These are phyloP conservation scores for Pristionchus japonicus DNA, from an alignment of 2,888 invertebrate species.

Conservation along the genomic window DNA sequence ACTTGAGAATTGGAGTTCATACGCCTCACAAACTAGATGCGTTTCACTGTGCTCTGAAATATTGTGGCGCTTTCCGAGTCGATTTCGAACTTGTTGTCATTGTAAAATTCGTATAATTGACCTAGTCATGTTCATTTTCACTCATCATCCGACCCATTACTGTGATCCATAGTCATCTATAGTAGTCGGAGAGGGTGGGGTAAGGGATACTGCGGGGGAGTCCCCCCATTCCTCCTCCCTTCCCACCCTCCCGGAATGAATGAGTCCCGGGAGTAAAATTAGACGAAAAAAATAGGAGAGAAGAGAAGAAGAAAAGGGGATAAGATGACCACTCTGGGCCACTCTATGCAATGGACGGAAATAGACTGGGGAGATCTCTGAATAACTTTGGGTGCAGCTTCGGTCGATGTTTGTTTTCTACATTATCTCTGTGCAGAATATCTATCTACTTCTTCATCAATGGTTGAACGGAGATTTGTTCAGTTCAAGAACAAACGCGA, in stretches of 20 bases:
- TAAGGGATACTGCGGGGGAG: not conserved
- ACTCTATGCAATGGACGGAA: not conserved
- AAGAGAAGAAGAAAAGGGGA: not conserved
- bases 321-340: constrained; percentile 18
- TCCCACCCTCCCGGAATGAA: not conserved
- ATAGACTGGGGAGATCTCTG: not conserved
- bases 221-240: not conserved
- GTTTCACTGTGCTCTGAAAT: not conserved
- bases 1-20: too few species aligned
- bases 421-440: too few species aligned
- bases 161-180: not conserved
- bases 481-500: too few species aligned
- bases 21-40: too few species aligned
- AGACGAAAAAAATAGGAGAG: constrained; percentile 13
- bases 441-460: too few species aligned
- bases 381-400: not conserved
- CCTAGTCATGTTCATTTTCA: too few species aligned
- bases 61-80: too few species aligned
- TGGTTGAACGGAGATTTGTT: too few species aligned
- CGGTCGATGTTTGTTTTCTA: not conserved
- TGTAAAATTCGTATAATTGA: too few species aligned
- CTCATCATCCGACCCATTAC: not conserved
- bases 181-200: not conserved
- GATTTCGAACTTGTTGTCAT: too few species aligned
- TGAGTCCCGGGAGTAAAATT: constrained; percentile 32